Conservation (phyloP, 2,888 invertebrate species). For the Drosophila kuntzei region DNA sequence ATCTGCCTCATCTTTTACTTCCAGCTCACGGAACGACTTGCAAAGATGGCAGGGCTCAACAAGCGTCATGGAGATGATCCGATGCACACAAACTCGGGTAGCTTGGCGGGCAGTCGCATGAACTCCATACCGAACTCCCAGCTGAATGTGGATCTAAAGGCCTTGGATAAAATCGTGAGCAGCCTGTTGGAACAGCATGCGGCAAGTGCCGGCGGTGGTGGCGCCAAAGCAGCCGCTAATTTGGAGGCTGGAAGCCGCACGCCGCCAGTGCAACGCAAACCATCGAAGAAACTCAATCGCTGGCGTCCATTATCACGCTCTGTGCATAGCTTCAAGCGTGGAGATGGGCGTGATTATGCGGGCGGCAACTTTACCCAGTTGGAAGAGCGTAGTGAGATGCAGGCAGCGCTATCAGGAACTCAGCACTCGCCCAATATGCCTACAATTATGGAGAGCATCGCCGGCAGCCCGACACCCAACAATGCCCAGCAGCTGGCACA, state of each 20-base stretch:
- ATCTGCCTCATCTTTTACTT: conserved; percentile 3
- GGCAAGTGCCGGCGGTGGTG: conserved; percentile 32
- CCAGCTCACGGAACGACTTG: conserved; percentile 83
- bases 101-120: conserved; percentile 74
- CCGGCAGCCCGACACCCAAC: conserved; percentile 42
- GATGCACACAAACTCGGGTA: conserved; percentile 51
- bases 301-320: conserved; percentile 85
- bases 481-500: conserved; percentile 36
- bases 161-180: conserved; percentile 88
- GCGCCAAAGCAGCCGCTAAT: conserved; percentile 10
- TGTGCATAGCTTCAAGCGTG: conserved; percentile 77
- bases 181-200: conserved; percentile 87
- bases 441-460: conserved; percentile 84
- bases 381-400: conserved; percentile 58
- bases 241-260: conserved; percentile 61
- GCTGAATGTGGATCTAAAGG: conserved; percentile 87
- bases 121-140: conserved; percentile 85
- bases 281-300: conserved; percentile 83
- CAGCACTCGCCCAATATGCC: conserved; percentile 82
- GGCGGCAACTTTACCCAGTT: conserved; percentile 61
- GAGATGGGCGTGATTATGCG: conserved; percentile 28
- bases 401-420: conserved; percentile 19
- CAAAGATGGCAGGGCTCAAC: conserved; percentile 82
- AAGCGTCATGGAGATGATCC: conserved; percentile 56
- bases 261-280: conserved; percentile 55